Evolutionary conservation across 2,113 vertebrate species (phyloP).

Genomic region (Zosterops lateralis): DNA sequence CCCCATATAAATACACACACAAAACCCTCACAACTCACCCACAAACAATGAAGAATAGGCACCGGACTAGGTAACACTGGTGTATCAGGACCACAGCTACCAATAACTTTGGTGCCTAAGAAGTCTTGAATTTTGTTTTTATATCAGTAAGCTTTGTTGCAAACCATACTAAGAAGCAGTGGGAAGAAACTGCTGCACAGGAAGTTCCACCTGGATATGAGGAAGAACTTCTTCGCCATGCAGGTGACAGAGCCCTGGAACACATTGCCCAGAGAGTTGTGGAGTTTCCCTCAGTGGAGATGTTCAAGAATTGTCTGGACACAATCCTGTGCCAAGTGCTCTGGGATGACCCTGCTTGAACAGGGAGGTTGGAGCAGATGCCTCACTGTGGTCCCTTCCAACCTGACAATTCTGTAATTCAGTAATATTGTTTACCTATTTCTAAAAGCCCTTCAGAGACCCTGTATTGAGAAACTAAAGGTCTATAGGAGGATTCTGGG

Average conservation of each 20-base stretch:
- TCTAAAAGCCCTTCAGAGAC: background rate
- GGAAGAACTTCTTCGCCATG: background rate
- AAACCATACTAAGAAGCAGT: background rate
- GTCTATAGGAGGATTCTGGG: background rate
- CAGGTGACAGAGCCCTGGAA: rapidly evolving
- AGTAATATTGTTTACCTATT: background rate
- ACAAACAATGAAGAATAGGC: background rate
- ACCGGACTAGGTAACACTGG: background rate
- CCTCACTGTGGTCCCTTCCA: background rate
- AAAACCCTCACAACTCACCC: background rate
- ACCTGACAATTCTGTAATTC: background rate
- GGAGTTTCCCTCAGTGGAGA: background rate
- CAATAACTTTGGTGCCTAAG: background rate
- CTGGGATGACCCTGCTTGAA: background rate
- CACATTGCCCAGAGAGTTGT: background rate
- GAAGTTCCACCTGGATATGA: background rate
- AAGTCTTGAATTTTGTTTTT: background rate
- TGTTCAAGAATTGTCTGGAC: background rate
- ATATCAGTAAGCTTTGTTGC: background rate
- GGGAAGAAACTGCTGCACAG: background rate
- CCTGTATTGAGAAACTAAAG: background rate
- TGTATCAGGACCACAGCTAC: background rate
- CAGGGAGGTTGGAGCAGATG: background rate
- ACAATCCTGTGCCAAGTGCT: background rate
- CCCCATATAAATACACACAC: rapidly evolving